Evolutionary conservation across 2,888 invertebrate species (phyloP), one percentile per base, ranked within the genome.

Genomic region (Himalopsyche anomala): DNA sequence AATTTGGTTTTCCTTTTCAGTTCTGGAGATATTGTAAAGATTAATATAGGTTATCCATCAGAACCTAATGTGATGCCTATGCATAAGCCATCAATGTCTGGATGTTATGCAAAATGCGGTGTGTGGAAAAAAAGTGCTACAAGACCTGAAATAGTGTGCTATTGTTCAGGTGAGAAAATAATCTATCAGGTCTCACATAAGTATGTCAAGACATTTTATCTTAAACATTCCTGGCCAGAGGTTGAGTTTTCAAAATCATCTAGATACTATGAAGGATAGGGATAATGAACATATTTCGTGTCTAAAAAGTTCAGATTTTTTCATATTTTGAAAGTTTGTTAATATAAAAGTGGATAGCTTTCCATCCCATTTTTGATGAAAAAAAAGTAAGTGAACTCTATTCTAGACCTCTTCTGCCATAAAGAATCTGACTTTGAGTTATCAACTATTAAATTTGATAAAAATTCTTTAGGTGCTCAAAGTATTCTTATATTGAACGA

Each of bases 21-120:
- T 87, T 95, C 90, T 90, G 95, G 91, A 85, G 95, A 91, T 92
- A 95, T 92, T 91, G 92, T 93, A 89, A 93, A 93, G 90, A 92
- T 93, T 89, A 92, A 91, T 0, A 91, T 93, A 84, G 92, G 92
- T 88, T 95, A 94, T 90, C 94, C 94, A 74, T 90, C 94, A 86
- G 95, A 96, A 88, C 91, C 86, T 28, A 82, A 82, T 74, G 82
- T 92, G 56, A 90, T 93, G 81, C 92, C 93, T 0, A 90, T 91
- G 3, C 93, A 92, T 90, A 92, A 93, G 85, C 95, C 96, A 0
- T 90, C 94, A 15, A 92, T 96, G 89, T 91, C 95, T 9, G 96
- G 95, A 4, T 96, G 96, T 89, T 94, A 94, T 87, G 95, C 95
- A 5, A 95, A 95, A 90, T 93, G 95, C 87, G 94, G 94, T 0